Evolutionary conservation across 92 coral and sea anemone genomes (phyloP), one percentile per base, ranked within the genome.

Genomic region (Scolanthus callimorphus): DNA sequence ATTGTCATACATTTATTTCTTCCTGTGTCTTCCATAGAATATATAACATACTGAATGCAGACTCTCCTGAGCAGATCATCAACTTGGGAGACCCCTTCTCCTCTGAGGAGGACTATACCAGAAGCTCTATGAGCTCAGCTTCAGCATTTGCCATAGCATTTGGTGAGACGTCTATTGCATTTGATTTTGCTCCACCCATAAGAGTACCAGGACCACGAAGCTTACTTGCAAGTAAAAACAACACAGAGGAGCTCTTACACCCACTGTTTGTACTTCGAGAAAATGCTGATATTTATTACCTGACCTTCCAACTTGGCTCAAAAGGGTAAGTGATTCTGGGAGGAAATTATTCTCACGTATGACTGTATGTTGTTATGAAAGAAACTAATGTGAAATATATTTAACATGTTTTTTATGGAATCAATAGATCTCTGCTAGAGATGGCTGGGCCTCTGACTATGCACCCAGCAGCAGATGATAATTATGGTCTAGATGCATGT

Each of bases 391-490:
- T n/a, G n/a, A n/a, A n/a, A n/a, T n/a, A n/a, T n/a, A n/a, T n/a
- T n/a, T n/a, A n/a, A n/a, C n/a, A n/a, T n/a, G n/a, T n/a, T n/a
- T n/a, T n/a, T n/a, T n/a, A n/a, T n/a, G n/a, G n/a, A n/a, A n/a
- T n/a, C n/a, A 15, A 6, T 34, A 34, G 41, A 34, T 6, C 8
- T 34, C 41, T 34, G 11, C 39, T 56, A 51, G 86, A 84, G 59
- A 65, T 89, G 63, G 57, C 48, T 30, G 99, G 96, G n/a, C 96
- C 89, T 0, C 71, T 94, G 28, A 57, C 90, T 6, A 81, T 94
- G 90, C 81, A 71, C 56, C 99, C 99, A 17, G 90, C 88, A 0
- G 83, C 99, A n/a, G 99, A 88, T 29, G 91, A 94, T 50, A 94
- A 94, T 54, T 94, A 94, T 81, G 99, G 99, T 22, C 71, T 80